Base-by-base conservation (phyloP, 2,113 vertebrate genomes). In the Ciconia maguari region DNA sequence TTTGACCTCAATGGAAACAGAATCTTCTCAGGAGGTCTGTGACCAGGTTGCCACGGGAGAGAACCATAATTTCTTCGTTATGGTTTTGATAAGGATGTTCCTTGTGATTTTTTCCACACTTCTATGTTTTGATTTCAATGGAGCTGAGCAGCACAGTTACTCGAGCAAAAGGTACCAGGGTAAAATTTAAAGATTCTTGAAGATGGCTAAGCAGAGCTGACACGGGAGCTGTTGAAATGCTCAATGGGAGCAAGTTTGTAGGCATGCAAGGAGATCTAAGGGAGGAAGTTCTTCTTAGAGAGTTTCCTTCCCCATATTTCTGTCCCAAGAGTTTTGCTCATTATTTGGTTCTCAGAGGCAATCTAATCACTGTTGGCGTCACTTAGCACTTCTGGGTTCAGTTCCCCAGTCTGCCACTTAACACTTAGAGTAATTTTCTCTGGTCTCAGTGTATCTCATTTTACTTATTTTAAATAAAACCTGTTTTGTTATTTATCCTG, bases 391-490 rank as follows among this genome's bases (percentile, higher is more conserved):
- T 84, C 29, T 88, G 52, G 30, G 61, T 88, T 95, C 81, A n/a
- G 74, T 79, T 94, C n/a, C 38, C 29, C 22, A 46, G 19, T 82
- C 78, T 95, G 66, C 52, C 57, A 60, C 46, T 90, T 87, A 46
- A 46, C 21, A 76, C 44, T 93, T 87, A 92, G 27, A 62, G 13
- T 42, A 75, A 64, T 90, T 85, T 94, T 87, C 51, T 66, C 55
- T 89, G 13, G 34, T 84, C 36, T 79, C 42, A 27, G 30, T 65
- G 30, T 81, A 89, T 81, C 38, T 36, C 30, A 16, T 36, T 75
- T 89, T 96, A 49, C 81, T 95, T 91, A 46, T 87, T 87, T 95
- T 48, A 84, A 85, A 79, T 46, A 75, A 79, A 95, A 82, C 4
- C 9, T 85, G 11, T 42, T 84, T 70, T 85, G 13, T 32, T 82